A percentile compares a stretch with the other conserved stretches of the same genome.
Evolutionary conservation across 2,113 vertebrate genomes (phyloP).

Genomic region (Formicarius rufipectus): DNA sequence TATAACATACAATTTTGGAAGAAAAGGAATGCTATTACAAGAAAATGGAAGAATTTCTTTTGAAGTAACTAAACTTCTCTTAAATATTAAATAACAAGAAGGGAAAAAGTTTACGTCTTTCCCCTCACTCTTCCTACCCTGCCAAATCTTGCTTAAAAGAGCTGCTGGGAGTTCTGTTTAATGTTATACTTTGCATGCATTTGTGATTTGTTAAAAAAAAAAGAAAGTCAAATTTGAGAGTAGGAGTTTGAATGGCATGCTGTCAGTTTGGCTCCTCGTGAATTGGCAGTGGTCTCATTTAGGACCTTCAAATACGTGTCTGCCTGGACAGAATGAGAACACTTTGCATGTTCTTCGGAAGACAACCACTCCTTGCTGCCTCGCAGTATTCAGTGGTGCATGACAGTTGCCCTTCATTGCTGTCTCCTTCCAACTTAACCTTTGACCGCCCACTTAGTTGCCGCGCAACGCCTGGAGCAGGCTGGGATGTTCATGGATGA

Average conservation of each 20-base stretch:
- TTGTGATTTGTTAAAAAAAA: conserved; percentile 78
- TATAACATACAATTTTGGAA: background rate
- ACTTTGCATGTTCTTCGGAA: conserved; percentile 88
- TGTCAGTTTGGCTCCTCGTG: conserved; percentile 86
- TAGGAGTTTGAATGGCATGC: conserved; percentile 90
- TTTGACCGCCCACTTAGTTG: conserved; percentile 85
- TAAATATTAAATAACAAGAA: background rate
- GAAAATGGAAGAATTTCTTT: background rate
- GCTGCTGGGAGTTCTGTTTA: conserved; percentile 64
- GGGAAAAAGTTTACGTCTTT: background rate
- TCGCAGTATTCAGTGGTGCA: conserved; percentile 85
- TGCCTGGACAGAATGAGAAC: conserved; percentile 83
- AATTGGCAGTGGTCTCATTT: conserved; percentile 87
- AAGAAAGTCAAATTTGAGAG: conserved; percentile 61
- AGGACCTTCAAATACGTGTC: conserved; percentile 80
- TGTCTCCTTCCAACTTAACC: conserved; percentile 94
- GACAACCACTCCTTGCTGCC: conserved; percentile 84
- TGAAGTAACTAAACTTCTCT: background rate
- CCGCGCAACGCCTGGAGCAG: conserved; percentile 75
- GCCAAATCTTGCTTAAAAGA: conserved; percentile 48
- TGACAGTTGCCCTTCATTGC: conserved; percentile 98
- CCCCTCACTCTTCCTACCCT: background rate
- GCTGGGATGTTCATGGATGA: conserved; percentile 81
- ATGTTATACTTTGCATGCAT: conserved; percentile 85
- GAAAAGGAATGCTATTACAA: background rate